Base-by-base conservation (phyloP, 2,113 vertebrate genomes). In the Gobio gobio region DNA sequence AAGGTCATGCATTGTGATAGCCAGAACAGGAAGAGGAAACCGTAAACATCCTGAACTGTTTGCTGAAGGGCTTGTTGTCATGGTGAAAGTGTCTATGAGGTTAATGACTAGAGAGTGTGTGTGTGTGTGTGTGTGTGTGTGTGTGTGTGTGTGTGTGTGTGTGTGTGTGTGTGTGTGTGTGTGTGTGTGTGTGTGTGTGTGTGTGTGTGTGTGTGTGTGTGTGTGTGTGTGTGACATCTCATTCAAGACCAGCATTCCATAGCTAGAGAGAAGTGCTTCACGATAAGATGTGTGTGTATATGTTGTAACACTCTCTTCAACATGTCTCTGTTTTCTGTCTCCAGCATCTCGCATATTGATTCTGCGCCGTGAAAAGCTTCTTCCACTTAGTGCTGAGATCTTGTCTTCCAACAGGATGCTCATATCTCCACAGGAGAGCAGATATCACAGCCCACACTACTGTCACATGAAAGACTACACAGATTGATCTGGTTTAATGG, bases 21-120 rank as follows among this genome's bases (percentile, higher is more conserved):
- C 83, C 72, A 89, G 63, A 87, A 73, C 76, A 87, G 85, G 85
- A 87, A 86, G 86, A 89, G 85, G 82, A 87, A 90, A 89, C 85
- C 79, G 83, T 90, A 90, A 90, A 89, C 64, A 72, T 86, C 51
- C 78, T 63, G 33, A 88, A 13, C 78, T 91, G 90, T 94, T 91
- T 91, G 88, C 90, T 90, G 89, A 91, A 89, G n/a, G 81, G 45
- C 84, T 36, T 51, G 84, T 87, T 47, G 78, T 64, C 78, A 74
- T 86, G 82, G 83, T 6, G 74, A 84, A 51, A 20, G 82, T 77
- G 77, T 84, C 83, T 72, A 56, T 63, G 45, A 45, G 74, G 84
- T 86, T 82, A 86, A 89, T 87, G 54, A 87, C 83, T 86, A 66
- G 79, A 54, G 5, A n/a, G 59, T 64, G 47, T 45, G 47, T 70